Evolutionary conservation across 2,113 vertebrate genomes (phyloP).

Genomic region (Brachirus orientalis): DNA sequence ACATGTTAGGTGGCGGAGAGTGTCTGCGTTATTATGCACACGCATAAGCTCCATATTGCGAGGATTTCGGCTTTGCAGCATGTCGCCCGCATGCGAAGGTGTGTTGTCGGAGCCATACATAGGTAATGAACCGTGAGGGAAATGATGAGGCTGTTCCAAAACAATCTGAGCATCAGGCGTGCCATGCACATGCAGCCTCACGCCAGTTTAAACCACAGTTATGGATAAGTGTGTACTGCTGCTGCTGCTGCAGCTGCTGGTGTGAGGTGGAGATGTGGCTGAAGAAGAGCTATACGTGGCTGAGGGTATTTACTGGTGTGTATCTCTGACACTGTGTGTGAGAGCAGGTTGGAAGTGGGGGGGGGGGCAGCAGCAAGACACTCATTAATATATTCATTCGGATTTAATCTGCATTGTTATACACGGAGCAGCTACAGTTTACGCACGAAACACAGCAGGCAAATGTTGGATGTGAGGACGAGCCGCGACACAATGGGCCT

Average conservation of each 20-base stretch:
- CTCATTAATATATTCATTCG: constrained; percentile 57
- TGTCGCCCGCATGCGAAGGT: constrained; percentile 59
- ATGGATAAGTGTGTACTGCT: neutral
- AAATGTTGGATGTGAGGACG: no score
- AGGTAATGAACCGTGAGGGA: constrained; percentile 67
- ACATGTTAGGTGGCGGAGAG: neutral
- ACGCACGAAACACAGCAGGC: constrained; percentile 20
- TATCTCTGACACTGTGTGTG: constrained; percentile 33
- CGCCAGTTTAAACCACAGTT: constrained; percentile 26
- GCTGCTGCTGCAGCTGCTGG: neutral
- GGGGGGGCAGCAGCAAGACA: constrained; percentile 45
- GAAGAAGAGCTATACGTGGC: constrained; percentile 12
- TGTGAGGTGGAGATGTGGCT: constrained; percentile 40
- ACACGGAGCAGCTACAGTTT: constrained; percentile 18
- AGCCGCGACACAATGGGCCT: no score
- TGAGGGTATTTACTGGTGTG: constrained; percentile 3
- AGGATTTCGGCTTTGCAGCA: constrained; percentile 66
- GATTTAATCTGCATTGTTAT: constrained; percentile 36
- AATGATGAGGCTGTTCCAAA: constrained; percentile 52
- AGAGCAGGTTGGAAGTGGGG: constrained; percentile 34
- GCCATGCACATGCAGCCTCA: constrained; percentile 25
- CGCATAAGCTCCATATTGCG: neutral
- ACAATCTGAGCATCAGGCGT: constrained; percentile 73
- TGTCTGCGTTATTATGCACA: no score
- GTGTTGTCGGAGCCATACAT: constrained; percentile 74